Base-by-base conservation (phyloP, 2,888 invertebrate genomes). In the Bunonema sp. region DNA sequence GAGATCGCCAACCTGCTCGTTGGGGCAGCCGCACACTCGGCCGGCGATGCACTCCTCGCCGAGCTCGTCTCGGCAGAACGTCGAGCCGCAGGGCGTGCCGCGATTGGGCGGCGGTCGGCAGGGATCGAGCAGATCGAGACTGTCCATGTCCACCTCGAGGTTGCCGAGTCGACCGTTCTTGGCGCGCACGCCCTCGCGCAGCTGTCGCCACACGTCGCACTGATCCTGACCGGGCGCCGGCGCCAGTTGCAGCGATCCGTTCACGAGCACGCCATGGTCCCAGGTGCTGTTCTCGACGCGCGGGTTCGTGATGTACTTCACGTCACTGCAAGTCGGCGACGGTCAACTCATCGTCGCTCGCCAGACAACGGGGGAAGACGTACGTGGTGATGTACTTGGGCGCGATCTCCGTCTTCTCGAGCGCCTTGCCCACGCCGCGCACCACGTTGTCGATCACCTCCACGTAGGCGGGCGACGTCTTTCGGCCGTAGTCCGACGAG, bases 1-100 rank as follows among this genome's bases (percentile, higher is more conserved):
- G n/a, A n/a, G n/a, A n/a, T n/a, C n/a, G n/a, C n/a, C n/a, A n/a
- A n/a, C n/a, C n/a, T n/a, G 50, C 19, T 56, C 59, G 37, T 49
- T 50, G 15, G 58, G 59, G 42, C 62, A 62, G 33, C 50, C 58
- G 37, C 62, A 62, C 24, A 62, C 47, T 16, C 37, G 26, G 22
- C 52, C 56, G 21, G 52, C 60, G 18, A 67, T 51, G 45, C 67
- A 67, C 31, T 59, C 50, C 40, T 64, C 66, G 24, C 65, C 65
- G 12, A 68, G 50, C 20, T 55, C 61, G 7, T 44, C 34, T 10
- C 52, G 47, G 42, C 66, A 66, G 44, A 56, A 46, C 0, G 41
- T 43, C 28, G 29, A 39, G 22, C 59, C 61, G 41, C 63, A 66
- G 10, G 54, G 48, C 12, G 40, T 46, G 19, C 58, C 58, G 41